phyloP scores from a whole-genome alignment of 1,140 invertebrate genomes.

The Pentalonia nigronervosa region DNA sequence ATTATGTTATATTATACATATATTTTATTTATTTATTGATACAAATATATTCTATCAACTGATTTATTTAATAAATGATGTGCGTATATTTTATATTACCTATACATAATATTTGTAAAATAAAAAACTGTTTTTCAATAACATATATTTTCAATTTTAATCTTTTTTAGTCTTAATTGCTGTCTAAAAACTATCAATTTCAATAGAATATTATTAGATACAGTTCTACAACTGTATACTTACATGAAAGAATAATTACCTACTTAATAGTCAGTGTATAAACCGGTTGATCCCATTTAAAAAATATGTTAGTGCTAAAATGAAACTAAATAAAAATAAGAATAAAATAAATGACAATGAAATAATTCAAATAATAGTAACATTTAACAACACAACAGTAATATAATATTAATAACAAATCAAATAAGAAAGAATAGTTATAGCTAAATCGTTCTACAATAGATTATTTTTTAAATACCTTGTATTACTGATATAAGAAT shows the following conservation, averaged over 20 bases:
- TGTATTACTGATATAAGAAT: too few relatives aligned
- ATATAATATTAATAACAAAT: not conserved
- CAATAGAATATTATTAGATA: not conserved
- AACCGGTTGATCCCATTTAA: not conserved
- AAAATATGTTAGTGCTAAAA: not conserved
- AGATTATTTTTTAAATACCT: too few relatives aligned
- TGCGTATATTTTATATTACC: not conserved
- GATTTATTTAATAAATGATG: not conserved
- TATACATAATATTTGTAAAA: not conserved
- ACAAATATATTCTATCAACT: not conserved
- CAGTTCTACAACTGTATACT: not conserved
- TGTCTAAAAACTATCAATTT: not conserved
- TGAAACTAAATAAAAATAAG: not conserved
- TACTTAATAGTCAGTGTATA: not conserved
- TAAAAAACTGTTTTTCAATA: too few relatives aligned
- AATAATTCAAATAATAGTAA: not conserved
- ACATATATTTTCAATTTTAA: not conserved
- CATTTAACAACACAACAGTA: not conserved
- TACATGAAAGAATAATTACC: not conserved
- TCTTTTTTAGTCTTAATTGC: not conserved
- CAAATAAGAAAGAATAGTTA: too few relatives aligned
- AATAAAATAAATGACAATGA: not conserved
- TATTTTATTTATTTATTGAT: not conserved
- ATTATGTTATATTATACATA: not conserved
- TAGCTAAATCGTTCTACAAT: too few relatives aligned